Conservation (phyloP, 2,888 invertebrate species). For the Andrena trimmerana region DNA sequence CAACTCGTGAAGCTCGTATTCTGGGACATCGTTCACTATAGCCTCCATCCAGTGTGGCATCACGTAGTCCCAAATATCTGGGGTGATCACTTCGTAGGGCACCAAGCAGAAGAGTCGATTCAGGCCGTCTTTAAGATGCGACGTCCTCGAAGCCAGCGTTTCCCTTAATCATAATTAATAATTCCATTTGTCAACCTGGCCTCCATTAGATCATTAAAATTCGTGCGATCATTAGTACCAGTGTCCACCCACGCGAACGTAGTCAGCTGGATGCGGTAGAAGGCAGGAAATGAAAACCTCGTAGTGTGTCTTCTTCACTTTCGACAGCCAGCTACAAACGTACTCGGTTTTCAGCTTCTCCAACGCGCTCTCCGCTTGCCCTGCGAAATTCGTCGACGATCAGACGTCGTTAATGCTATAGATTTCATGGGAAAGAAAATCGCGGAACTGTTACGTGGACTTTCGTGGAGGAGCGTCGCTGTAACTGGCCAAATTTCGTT, state of each 20-base stretch:
- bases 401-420: not conserved
- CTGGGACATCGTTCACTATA: conserved; percentile 95
- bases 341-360: conserved; percentile 97
- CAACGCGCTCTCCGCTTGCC: conserved; percentile 93
- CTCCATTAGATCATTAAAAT: not conserved
- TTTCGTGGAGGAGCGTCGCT: not conserved
- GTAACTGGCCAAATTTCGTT: not conserved
- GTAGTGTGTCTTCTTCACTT: conserved; percentile 93
- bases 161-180: conserved; percentile 87
- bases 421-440: not conserved
- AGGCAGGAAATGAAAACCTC: conserved; percentile 96
- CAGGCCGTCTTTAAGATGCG: conserved; percentile 97
- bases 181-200: not conserved
- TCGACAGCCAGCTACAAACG: conserved; percentile 96
- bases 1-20: conserved; percentile 93
- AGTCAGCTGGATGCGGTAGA: conserved; percentile 98
- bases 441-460: not conserved
- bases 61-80: conserved; percentile 98
- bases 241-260: conserved; percentile 97
- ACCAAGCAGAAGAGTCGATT: conserved; percentile 97
- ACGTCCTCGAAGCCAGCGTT: conserved; percentile 93
- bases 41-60: conserved; percentile 99
- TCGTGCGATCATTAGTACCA: conserved; percentile 87
- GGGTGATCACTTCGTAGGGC: conserved; percentile 98
- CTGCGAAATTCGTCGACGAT: conserved; percentile 80